Conservation (phyloP, 2,888 invertebrate genomes). For the Diloba caeruleocephala region DNA sequence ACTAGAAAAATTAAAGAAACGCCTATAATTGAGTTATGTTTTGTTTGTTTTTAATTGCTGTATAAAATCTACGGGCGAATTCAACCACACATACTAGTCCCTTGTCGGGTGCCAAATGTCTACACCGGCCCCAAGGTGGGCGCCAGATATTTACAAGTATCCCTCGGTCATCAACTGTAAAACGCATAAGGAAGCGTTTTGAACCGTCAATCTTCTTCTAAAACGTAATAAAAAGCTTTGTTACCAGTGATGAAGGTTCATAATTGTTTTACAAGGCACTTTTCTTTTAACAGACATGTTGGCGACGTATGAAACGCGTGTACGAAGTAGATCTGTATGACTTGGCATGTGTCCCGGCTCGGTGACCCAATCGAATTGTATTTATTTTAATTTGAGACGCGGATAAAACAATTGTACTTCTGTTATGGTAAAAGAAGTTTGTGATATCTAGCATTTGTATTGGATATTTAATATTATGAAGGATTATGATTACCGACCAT, state of each 20-base stretch:
- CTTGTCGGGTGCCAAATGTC: constrained; percentile 21
- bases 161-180: too few species aligned
- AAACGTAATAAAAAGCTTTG: constrained; percentile 23
- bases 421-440: constrained; percentile 15
- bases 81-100: background rate
- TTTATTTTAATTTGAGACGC: constrained; percentile 26
- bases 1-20: too few species aligned
- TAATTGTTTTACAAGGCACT: constrained; percentile 26
- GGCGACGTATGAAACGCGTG: constrained; percentile 44
- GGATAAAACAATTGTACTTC: constrained; percentile 21
- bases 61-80: too few species aligned
- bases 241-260: constrained; percentile 19
- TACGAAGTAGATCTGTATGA: constrained; percentile 22
- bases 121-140: constrained; percentile 19
- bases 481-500: background rate
- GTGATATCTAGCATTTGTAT: constrained; percentile 19
- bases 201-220: constrained; percentile 19
- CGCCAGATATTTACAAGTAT: too few species aligned
- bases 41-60: too few species aligned
- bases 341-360: constrained; percentile 53
- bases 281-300: constrained; percentile 41
- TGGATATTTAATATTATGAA: background rate
- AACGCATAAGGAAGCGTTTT: constrained; percentile 17
- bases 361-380: constrained; percentile 49
- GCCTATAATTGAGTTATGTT: too few species aligned